Evolutionary conservation across 2,888 invertebrate species (phyloP), one percentile per base, ranked within the genome.

Genomic region (Podabrus alpinus): DNA sequence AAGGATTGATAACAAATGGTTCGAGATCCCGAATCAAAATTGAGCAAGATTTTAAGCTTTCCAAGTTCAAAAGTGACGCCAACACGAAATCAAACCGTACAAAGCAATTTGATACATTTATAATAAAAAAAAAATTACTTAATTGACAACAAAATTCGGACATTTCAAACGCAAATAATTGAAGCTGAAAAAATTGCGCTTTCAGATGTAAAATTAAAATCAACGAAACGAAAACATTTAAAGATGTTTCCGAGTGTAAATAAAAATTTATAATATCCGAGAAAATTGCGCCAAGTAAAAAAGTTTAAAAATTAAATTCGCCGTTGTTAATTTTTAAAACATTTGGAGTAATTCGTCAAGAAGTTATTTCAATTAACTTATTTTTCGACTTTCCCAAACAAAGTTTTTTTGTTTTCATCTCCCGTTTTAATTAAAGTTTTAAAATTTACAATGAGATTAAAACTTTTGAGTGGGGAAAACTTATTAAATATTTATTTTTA

Each of bases 371-470:
- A 61, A 61, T 61, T 62, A 15, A 61, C 62, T 64, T n/a, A 24
- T 68, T 69, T 69, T 25, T 25, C 29, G 59, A 21, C 66, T 66
- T 17, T 64, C n/a, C 17, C 59, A 66, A 4, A 60, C 15, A 71
- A 62, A 62, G 17, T 67, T 67, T 29, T 25, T 25, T 29, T 29
- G 24, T 67, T 24, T 67, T 67, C 19, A 62, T 16, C 45, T 45
- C 59, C 68, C 66, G 66, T 71, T 71, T 71, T 71, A 71, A 71
- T 71, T 71, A 71, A 67, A 66, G 71, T 59, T 66, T 66, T n/a
- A 15, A 59, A 71, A 71, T 59, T 71, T 71, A 59, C 66, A 24
- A 59, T 64, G 25, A 62, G 66, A 71, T 71, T 71, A 71, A 71
- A 71, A 71, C 59, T 71, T 71, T 17, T 25, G 17, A 19, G 62